Percentiles rank a stretch among this genome's conserved stretches.
Conservation (phyloP, 2,888 invertebrate genomes). For the Caenorhabditis drosophilae region DNA sequence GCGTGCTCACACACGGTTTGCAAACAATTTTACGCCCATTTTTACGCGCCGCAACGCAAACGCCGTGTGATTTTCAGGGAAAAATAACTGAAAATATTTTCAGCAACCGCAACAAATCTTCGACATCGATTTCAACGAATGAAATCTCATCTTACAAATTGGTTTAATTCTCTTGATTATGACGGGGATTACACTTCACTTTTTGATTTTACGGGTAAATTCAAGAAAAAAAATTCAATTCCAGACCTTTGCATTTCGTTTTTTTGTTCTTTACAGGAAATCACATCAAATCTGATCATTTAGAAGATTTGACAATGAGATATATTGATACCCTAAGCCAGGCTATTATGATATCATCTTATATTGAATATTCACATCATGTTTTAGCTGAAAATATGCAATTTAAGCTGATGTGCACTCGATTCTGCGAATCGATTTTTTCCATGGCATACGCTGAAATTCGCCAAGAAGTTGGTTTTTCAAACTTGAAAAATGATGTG, state of each 20-base stretch:
- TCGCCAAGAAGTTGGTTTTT: constrained; percentile 3
- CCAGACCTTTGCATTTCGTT: too few species aligned
- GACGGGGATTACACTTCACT: constrained; percentile 37
- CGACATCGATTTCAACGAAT: constrained; percentile 29
- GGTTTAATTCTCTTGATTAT: constrained; percentile 51
- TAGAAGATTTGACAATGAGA: constrained; percentile 26
- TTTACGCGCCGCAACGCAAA: too few species aligned
- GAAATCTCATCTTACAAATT: constrained; percentile 34
- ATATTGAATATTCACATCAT: constrained; percentile 39
- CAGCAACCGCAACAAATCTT: constrained; percentile 20
- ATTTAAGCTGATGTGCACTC: constrained; percentile 34
- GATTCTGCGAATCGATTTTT: constrained; percentile 40
- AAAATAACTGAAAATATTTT: too few species aligned
- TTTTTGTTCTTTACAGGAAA: constrained; percentile 1
- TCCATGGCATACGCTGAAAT: constrained; percentile 28
- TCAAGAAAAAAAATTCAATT: constrained; percentile 11
- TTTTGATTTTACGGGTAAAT: constrained; percentile 19
- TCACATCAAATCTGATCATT: constrained; percentile 10
- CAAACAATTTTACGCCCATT: too few species aligned
- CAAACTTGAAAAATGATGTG: too few species aligned
- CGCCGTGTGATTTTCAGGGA: too few species aligned
- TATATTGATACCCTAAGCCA: constrained; percentile 44
- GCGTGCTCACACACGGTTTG: too few species aligned
- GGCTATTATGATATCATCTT: constrained; percentile 40
- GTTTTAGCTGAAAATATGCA: constrained; percentile 23